These are phyloP conservation scores for Pantherophis alleghaniensis DNA, from an alignment of 2,797 vertebrate genomes.

Conservation along the genomic window DNA sequence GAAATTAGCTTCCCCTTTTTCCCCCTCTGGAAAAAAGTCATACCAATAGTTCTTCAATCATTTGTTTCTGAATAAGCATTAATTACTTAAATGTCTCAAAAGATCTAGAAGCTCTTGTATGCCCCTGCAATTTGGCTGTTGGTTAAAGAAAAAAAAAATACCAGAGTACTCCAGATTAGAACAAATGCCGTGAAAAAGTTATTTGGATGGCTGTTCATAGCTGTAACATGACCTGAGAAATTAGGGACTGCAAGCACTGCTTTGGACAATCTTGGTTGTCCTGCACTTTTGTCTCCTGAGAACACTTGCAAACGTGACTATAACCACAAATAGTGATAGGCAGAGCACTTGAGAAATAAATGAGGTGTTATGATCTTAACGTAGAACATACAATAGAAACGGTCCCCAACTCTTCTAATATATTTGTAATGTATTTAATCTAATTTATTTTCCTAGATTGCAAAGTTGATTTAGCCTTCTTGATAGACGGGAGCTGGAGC, in stretches of 20 bases:
- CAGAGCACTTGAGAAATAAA: not conserved
- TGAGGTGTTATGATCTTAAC: not conserved
- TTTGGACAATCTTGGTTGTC: not conserved
- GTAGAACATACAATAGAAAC: not conserved
- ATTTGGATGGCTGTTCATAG: not conserved
- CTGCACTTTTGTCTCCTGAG: not conserved
- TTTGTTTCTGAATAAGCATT: not conserved
- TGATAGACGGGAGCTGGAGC: slow-evolving; percentile 95
- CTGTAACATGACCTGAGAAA: not conserved
- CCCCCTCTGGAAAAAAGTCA: not conserved
- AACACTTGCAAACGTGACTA: not conserved
- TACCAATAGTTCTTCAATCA: not conserved
- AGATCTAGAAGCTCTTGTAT: not conserved
- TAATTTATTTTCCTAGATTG: slow-evolving; percentile 77
- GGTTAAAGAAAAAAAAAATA: not conserved
- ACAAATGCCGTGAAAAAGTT: not conserved
- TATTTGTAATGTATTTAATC: not conserved
- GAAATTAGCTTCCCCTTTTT: not conserved
- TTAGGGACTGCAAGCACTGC: not conserved
- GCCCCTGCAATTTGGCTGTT: not conserved
- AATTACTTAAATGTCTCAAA: not conserved
- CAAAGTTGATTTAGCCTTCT: slow-evolving; percentile 89
- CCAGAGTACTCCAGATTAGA: not conserved
- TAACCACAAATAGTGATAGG: not conserved
- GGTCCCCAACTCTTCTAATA: not conserved